phyloP scores from a whole-genome alignment of 2,797 vertebrate genomes.

The Hipposideros larvatus region DNA sequence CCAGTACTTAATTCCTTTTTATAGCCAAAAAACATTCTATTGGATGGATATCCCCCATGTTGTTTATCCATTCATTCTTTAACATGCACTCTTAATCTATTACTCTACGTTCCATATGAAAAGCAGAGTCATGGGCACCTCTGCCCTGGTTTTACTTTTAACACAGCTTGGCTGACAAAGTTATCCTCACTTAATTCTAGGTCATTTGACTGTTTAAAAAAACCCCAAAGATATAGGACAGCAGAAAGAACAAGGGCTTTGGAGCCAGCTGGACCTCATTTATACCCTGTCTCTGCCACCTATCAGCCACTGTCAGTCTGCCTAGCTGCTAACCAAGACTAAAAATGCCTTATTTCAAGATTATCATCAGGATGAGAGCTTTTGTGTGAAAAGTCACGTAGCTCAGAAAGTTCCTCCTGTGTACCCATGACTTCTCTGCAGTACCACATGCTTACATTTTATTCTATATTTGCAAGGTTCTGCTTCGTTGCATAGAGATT shows the following conservation, averaged over 20 bases:
- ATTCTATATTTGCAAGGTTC: neutral
- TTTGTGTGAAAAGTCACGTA: neutral
- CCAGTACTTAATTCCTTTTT: neutral
- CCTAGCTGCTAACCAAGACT: neutral
- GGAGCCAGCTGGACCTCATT: neutral
- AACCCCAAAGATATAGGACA: neutral
- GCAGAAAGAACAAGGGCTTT: neutral
- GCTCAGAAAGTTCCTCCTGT: neutral
- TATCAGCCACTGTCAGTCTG: neutral
- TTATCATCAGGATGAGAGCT: neutral
- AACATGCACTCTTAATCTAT: neutral
- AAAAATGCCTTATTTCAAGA: neutral
- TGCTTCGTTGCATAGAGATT: no score
- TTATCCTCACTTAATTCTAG: neutral
- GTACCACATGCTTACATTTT: neutral
- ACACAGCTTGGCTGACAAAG: neutral
- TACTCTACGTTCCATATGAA: neutral
- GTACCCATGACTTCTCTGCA: neutral
- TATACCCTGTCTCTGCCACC: neutral
- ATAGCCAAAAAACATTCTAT: neutral
- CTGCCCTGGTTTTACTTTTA: neutral
- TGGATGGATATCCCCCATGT: no score
- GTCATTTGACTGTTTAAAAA: neutral
- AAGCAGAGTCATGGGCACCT: neutral
- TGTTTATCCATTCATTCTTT: neutral